Conservation (phyloP, 2,888 invertebrate genomes). For the Rhagonycha fulva region DNA sequence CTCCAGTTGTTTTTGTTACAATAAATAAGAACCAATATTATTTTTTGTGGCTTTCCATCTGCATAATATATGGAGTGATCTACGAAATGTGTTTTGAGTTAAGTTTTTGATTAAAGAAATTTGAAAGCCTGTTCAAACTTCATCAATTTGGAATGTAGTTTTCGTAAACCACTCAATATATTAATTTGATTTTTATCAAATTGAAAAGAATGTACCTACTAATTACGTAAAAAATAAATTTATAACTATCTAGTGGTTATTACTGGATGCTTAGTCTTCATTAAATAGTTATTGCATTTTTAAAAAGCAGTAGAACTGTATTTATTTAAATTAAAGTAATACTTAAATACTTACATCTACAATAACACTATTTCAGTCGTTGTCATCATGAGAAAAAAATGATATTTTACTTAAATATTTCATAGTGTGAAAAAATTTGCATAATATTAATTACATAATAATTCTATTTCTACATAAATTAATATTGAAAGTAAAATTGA, state of each 20-base stretch:
- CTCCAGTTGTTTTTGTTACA: neutral
- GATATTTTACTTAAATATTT: neutral
- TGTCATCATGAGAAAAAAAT: neutral
- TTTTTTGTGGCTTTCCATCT: neutral
- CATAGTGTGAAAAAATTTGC: neutral
- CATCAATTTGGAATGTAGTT: neutral
- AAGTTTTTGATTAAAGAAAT: neutral
- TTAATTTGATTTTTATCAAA: neutral
- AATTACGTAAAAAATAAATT: neutral
- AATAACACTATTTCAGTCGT: neutral
- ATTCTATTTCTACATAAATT: neutral
- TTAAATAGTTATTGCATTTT: neutral
- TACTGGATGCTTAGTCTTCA: neutral
- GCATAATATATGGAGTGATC: neutral
- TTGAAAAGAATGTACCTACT: neutral
- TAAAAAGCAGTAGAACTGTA: neutral
- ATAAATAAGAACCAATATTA: neutral
- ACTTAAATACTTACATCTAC: neutral
- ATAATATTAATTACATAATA: neutral
- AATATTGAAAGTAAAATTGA: neutral
- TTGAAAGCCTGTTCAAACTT: neutral
- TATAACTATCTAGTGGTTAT: slow-evolving; percentile 1
- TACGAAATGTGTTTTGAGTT: neutral
- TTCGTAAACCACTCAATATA: neutral
- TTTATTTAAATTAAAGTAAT: neutral